Conservation (phyloP, 2,113 vertebrate species). For the Zosterops pallidus region DNA sequence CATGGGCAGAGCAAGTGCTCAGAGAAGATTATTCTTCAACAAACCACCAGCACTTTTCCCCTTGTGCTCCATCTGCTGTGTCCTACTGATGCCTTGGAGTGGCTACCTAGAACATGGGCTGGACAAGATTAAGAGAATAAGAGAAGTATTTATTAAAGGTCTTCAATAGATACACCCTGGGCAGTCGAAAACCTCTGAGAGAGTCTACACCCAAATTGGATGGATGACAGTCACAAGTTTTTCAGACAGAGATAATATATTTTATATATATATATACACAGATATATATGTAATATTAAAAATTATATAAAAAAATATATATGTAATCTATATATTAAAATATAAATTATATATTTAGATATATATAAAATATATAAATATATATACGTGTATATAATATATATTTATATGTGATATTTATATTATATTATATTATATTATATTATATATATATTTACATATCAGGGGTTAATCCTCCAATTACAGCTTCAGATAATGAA, state of each 20-base stretch:
- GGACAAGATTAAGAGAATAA: not conserved
- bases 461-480: not conserved
- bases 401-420: no score
- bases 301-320: no score
- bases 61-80: not conserved
- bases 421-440: no score
- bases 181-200: not conserved
- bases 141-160: not conserved
- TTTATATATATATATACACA: no score
- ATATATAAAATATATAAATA: no score
- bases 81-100: not conserved
- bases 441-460: not conserved
- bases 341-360: no score
- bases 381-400: no score
- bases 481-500: not conserved
- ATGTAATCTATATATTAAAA: no score
- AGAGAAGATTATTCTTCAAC: not conserved
- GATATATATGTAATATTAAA: no score
- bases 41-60: not conserved
- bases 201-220: not conserved
- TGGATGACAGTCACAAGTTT: accelerated
- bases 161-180: not conserved
- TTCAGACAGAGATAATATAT: no score
- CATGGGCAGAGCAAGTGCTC: not conserved
- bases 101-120: not conserved